Conservation (phyloP, 2,888 invertebrate genomes). For the Lamellibrachia satsuma region DNA sequence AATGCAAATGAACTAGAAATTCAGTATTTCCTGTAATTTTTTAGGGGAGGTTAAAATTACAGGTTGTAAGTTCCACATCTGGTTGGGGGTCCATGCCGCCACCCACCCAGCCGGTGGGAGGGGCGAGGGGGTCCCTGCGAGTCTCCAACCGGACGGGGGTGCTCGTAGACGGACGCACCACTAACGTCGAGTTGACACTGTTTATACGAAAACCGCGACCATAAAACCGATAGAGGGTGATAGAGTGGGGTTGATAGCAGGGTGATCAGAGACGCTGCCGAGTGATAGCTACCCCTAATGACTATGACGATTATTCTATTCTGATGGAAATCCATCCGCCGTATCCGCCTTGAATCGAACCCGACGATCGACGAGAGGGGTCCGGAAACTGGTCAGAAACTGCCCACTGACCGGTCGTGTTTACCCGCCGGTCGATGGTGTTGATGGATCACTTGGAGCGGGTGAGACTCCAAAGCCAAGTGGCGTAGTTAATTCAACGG, state of each 20-base stretch:
- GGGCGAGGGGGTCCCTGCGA: not conserved
- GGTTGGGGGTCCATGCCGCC: not conserved
- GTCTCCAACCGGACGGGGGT: not conserved
- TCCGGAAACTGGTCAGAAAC: not conserved
- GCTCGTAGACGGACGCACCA: not conserved
- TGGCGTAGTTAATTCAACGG: not conserved
- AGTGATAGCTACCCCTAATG: not conserved
- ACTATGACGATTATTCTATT: not conserved
- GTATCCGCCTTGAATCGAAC: not conserved
- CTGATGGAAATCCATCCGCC: not conserved
- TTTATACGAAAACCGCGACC: conserved; percentile 3
- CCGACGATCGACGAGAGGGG: not conserved
- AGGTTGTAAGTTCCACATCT: not conserved
- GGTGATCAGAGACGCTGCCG: not conserved
- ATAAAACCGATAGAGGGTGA: conserved; percentile 3
- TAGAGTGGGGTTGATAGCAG: not conserved
- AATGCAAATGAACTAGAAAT: not conserved
- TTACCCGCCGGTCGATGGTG: not conserved
- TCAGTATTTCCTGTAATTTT: not conserved
- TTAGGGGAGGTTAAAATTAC: not conserved
- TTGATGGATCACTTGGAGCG: not conserved
- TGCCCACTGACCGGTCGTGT: not conserved
- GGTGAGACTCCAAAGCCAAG: not conserved
- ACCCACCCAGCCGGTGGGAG: not conserved
- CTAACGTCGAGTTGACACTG: not conserved